Conservation (phyloP, 2,113 vertebrate genomes). For the Amphiprion ocellaris region DNA sequence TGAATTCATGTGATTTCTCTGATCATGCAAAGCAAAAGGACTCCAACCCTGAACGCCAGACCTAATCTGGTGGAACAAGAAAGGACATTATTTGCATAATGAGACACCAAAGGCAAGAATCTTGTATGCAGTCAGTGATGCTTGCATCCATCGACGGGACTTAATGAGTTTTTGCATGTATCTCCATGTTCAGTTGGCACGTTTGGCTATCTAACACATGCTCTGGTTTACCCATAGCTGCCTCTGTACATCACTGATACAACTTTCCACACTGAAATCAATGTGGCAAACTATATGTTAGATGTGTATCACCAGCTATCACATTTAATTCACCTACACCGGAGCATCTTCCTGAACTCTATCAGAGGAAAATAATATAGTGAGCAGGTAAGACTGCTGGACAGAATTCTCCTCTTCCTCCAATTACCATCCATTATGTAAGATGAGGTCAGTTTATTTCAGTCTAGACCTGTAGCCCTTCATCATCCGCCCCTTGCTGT, state of each 20-base stretch:
- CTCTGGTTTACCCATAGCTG: constrained; percentile 21
- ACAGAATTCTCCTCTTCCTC: constrained; percentile 17
- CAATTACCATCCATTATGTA: constrained; percentile 54
- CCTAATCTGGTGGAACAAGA: constrained; percentile 41
- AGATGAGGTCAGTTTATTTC: constrained; percentile 58
- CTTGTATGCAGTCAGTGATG: constrained; percentile 24
- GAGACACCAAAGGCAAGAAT: constrained; percentile 37
- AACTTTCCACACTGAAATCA: constrained; percentile 28
- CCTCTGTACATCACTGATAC: constrained; percentile 41
- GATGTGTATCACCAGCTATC: neutral
- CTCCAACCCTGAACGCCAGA: constrained; percentile 2
- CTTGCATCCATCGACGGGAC: constrained; percentile 16
- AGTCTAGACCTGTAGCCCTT: constrained; percentile 71
- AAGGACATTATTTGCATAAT: constrained; percentile 35
- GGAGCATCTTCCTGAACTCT: constrained; percentile 7
- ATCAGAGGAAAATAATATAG: constrained; percentile 27
- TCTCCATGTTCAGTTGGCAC: constrained; percentile 26
- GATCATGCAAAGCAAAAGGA: constrained; percentile 9
- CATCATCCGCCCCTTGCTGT: constrained; percentile 54
- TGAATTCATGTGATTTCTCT: constrained; percentile 5
- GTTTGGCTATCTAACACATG: constrained; percentile 18
- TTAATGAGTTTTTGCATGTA: constrained; percentile 45
- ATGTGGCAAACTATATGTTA: constrained; percentile 2
- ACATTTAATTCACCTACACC: constrained; percentile 1
- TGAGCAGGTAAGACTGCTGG: neutral